Base-by-base conservation (phyloP, 2,888 invertebrate species). In the Nephrocerus scutellatus region DNA sequence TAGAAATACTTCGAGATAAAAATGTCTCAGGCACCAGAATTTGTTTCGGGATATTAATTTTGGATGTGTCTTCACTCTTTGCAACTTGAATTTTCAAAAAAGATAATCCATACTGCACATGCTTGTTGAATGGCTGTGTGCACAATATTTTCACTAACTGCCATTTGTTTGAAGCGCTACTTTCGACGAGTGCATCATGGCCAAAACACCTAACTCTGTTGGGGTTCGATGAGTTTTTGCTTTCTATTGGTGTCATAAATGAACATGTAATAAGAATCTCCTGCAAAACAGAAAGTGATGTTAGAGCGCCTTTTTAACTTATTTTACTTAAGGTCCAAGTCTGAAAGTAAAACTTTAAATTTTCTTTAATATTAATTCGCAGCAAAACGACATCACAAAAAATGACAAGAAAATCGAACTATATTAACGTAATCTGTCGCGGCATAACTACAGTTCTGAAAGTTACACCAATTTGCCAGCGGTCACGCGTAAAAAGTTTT, bases 41-140 rank as follows among this genome's bases (percentile, higher is more conserved):
- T 6, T 39, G 33, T 28, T 49, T 48, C 0, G 31, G 12, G 23
- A 9, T 12, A 22, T 15, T 3, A n/a, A 26, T 33, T 20, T 49
- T 53, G 1, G 34, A 19, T 4, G 44, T n/a, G 39, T 41, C 51
- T 44, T 14, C 39, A 31, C 30, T 32, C 8, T 41, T 49, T 9
- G 56, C 56, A 33, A 74, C 74, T 46, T 77, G 74, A 38, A 89
- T 66, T 54, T 79, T 83, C 32, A 91, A 70, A 65, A 91, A 91
- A 1, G 84, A 80, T 10, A 92, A 62, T 0, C 92, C 92, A 66
- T 79, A 92, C 65, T 82, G 75, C 39, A 79, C 74, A 50, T 80
- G 79, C 59, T 77, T 82, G 61, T 87, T 88, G 65, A 88, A 91
- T 0, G 89, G 90, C 66, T 93, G 93, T 4, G 82, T 77, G 66